Evolutionary conservation across 2,888 invertebrate genomes (phyloP).

Genomic region (Sipha maydis): DNA sequence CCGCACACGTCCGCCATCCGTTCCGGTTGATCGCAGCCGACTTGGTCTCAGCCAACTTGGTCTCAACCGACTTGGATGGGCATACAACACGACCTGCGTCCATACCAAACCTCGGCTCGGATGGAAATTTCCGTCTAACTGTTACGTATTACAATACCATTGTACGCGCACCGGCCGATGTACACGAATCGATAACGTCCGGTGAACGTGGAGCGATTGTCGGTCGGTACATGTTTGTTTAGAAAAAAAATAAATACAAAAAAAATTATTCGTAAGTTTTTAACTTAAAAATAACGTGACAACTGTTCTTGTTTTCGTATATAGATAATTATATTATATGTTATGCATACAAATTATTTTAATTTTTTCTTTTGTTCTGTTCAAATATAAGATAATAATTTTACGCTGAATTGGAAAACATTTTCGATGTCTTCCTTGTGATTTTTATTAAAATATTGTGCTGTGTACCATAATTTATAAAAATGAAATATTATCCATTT

Average conservation of each 20-base stretch:
- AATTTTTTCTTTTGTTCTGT: neutral
- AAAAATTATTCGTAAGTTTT: slow-evolving; percentile 29
- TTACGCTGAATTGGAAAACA: neutral
- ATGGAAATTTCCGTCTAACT: too few relatives aligned
- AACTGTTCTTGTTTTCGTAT: slow-evolving; percentile 37
- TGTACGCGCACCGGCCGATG: too few relatives aligned
- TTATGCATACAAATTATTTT: neutral
- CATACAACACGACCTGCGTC: too few relatives aligned
- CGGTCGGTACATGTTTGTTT: neutral
- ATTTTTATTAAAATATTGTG: slow-evolving; percentile 32
- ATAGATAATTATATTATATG: neutral
- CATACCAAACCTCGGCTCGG: too few relatives aligned
- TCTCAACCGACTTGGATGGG: too few relatives aligned
- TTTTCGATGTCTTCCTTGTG: neutral
- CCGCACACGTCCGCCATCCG: too few relatives aligned
- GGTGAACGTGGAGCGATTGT: neutral
- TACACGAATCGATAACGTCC: neutral
- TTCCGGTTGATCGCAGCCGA: too few relatives aligned
- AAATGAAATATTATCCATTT: neutral
- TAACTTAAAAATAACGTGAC: slow-evolving; percentile 37
- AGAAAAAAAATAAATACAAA: neutral
- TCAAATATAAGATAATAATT: neutral
- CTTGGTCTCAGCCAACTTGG: too few relatives aligned
- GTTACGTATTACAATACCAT: too few relatives aligned
- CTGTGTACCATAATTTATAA: neutral